Evolutionary conservation across 2,888 invertebrate species (phyloP), one percentile per base, ranked within the genome.

Genomic region (Xestia sexstrigata): DNA sequence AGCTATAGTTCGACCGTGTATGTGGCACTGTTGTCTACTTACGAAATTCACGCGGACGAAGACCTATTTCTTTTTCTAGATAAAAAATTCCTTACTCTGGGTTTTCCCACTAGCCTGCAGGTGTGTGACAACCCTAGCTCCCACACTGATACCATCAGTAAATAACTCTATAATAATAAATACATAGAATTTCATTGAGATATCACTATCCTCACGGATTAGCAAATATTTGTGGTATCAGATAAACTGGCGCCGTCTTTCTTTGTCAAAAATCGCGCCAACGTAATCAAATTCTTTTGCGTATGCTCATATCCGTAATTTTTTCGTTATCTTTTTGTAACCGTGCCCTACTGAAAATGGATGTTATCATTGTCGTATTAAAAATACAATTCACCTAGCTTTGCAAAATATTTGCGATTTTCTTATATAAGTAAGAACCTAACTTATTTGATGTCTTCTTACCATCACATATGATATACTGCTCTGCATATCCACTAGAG

Each of bases 161-260:
- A 81, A 83, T 35, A 85, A n/a, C 55, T 62, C 49, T 39, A 62
- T 30, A 49, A 47, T 72, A 75, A 70, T 73, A 72, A 78, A 63
- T 52, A 84, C 72, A 75, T 17, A 55, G 58, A 78, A 74, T 77
- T 77, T 73, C 63, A 65, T 73, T 75, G 55, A 67, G 65, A 72
- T 84, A 86, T 55, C 72, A 67, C 23, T 78, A 67, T 83, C 62
- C 67, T 30, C 35, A 23, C 15, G 70, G 84, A 86, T 84, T 86
- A 86, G 52, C 60, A 65, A 86, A 83, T 83, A 74, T 30, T 63
- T 72, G 13, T 60, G 42, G 55, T 86, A 84, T 84, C 87, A 66
- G 45, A 13, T 55, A 47, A n/a, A 26, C 47, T 65, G 87, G 87
- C 84, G 84, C 84, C 87, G 71, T 65, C 23, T 52, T 63, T 83